Evolutionary conservation across 2,888 invertebrate genomes (phyloP).

Genomic region (Tromatobia lineatoria): DNA sequence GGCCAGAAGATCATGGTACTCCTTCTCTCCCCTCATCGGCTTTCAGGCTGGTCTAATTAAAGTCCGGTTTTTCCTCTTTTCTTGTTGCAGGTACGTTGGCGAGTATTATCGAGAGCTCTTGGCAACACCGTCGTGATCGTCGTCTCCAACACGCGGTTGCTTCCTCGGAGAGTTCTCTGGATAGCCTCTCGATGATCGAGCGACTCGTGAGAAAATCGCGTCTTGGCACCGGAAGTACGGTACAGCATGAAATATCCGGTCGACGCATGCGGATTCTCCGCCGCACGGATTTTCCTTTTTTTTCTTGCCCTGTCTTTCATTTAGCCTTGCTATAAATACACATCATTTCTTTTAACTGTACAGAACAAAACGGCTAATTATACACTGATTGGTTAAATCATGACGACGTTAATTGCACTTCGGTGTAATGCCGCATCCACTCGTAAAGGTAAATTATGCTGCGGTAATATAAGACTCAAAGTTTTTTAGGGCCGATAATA

Average conservation of each 20-base stretch:
- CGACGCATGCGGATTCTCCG: slow-evolving; percentile 15
- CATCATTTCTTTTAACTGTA: slow-evolving; percentile 12
- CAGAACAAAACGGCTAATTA: background rate
- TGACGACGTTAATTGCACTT: slow-evolving; percentile 46
- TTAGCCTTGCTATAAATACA: background rate
- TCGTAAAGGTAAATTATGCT: slow-evolving; percentile 19
- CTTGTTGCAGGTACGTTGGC: slow-evolving; percentile 76
- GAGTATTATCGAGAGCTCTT: slow-evolving; percentile 65
- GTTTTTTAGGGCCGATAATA: slow-evolving; percentile 44
- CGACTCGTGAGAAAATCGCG: slow-evolving; percentile 74
- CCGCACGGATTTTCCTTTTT: background rate
- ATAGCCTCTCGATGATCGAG: slow-evolving; percentile 48
- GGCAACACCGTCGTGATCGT: slow-evolving; percentile 11
- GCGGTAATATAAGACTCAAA: slow-evolving; percentile 17
- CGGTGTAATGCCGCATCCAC: slow-evolving; percentile 18
- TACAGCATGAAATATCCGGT: slow-evolving; percentile 61
- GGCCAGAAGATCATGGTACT: slow-evolving; percentile 30
- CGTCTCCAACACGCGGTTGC: slow-evolving; percentile 4
- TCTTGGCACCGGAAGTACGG: slow-evolving; percentile 75
- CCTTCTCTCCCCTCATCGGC: slow-evolving; percentile 15
- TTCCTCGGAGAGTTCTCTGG: slow-evolving; percentile 32
- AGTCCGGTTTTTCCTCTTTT: slow-evolving; percentile 73
- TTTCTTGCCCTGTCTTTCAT: background rate
- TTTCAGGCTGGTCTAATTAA: slow-evolving; percentile 77
- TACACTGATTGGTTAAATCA: slow-evolving; percentile 55